Evolutionary conservation across 2,888 invertebrate species (phyloP).

Genomic region (Ryuthela nishihirai): DNA sequence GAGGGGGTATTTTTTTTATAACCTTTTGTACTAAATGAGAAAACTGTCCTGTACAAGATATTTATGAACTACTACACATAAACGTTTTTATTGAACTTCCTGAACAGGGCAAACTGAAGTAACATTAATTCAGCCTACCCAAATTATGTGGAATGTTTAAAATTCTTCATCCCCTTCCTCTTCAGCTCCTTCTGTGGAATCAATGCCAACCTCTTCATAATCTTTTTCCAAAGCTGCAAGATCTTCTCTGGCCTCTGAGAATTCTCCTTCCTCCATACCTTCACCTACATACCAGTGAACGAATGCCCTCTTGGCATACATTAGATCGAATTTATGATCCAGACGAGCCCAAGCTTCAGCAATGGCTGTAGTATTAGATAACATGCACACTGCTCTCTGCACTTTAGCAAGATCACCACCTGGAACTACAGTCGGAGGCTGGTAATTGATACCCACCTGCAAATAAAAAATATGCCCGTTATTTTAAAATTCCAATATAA

Average conservation of each 20-base stretch:
- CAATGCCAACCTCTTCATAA: conserved; percentile 51
- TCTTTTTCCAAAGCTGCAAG: conserved; percentile 56
- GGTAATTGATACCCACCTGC: conserved; percentile 79
- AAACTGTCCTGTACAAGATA: too few relatives aligned
- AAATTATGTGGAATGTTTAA: too few relatives aligned
- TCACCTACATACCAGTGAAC: conserved; percentile 71
- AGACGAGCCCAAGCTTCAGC: conserved; percentile 80
- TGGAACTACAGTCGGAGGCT: conserved; percentile 55
- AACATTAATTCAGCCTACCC: too few relatives aligned
- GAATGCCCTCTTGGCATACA: conserved; percentile 79
- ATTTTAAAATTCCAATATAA: too few relatives aligned
- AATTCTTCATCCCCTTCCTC: conserved; percentile 39
- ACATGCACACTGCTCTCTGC: conserved; percentile 61
- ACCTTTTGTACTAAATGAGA: too few relatives aligned
- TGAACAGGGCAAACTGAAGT: too few relatives aligned
- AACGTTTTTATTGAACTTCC: too few relatives aligned
- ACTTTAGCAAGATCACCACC: conserved; percentile 54
- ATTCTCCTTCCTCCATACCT: conserved; percentile 50
- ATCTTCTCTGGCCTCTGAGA: conserved; percentile 54
- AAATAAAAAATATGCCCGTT: conserved; percentile 34
- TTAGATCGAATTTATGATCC: conserved; percentile 71
- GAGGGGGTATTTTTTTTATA: too few relatives aligned
- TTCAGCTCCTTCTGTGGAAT: conserved; percentile 42
- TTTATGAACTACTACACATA: too few relatives aligned
- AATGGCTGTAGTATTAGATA: conserved; percentile 82